Evolutionary conservation across 2,888 invertebrate genomes (phyloP).

Genomic region (Melangyna quadrimaculata): DNA sequence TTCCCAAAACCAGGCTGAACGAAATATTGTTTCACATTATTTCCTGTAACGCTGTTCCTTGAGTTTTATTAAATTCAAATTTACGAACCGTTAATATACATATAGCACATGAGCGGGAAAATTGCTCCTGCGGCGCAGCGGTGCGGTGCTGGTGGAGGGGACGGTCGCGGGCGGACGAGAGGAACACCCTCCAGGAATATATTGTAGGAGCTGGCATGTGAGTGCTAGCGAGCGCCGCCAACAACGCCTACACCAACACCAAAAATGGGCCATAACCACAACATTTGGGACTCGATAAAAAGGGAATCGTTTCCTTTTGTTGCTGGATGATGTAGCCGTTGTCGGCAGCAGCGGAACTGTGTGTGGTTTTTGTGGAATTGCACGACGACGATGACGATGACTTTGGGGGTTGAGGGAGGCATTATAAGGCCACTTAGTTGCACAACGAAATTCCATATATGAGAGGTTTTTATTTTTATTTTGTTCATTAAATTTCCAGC

Average conservation of each 20-base stretch:
- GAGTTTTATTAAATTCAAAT: slow-evolving; percentile 72
- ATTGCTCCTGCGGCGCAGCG: slow-evolving; percentile 42
- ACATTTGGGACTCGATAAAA: slow-evolving; percentile 70
- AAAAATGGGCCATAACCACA: slow-evolving; percentile 68
- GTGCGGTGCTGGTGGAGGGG: background rate
- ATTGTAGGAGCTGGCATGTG: background rate
- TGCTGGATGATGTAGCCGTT: slow-evolving; percentile 13
- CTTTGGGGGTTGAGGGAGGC: slow-evolving; percentile 5
- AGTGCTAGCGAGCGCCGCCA: slow-evolving; percentile 1
- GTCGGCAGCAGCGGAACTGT: slow-evolving; percentile 15
- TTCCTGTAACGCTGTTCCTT: slow-evolving; percentile 49
- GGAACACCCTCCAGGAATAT: slow-evolving; percentile 31
- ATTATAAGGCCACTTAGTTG: slow-evolving; percentile 8
- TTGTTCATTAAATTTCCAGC: slow-evolving; percentile 32
- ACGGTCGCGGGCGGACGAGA: background rate
- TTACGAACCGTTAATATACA: slow-evolving; percentile 71
- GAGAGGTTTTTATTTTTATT: background rate
- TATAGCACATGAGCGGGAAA: slow-evolving; percentile 38
- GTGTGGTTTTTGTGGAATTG: slow-evolving; percentile 10
- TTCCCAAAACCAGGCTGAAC: slow-evolving; percentile 44
- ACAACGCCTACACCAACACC: slow-evolving; percentile 55
- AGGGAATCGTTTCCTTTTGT: slow-evolving; percentile 62
- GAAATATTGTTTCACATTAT: slow-evolving; percentile 65
- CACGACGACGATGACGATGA: background rate
- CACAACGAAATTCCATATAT: slow-evolving; percentile 22